phyloP scores from a whole-genome alignment of 2,113 vertebrate species.

The Xenopus tropicalis region DNA sequence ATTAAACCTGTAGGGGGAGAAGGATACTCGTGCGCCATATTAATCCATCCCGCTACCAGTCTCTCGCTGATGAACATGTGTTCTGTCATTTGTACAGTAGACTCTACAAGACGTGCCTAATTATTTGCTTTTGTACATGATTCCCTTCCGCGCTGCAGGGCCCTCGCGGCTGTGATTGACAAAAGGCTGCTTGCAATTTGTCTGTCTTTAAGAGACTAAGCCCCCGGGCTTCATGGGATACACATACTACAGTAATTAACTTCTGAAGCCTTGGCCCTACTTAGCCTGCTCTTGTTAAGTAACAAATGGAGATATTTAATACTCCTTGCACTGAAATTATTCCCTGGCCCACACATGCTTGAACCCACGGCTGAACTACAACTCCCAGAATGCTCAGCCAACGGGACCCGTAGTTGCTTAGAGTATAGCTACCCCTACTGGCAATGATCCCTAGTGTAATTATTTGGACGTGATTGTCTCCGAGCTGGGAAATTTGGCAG shows the following conservation, averaged over 20 bases:
- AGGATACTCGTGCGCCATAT: neutral
- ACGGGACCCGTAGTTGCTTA: too few relatives aligned
- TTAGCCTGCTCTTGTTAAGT: neutral
- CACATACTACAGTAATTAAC: constrained; percentile 35
- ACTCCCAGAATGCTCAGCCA: neutral
- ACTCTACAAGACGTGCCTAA: constrained; percentile 27
- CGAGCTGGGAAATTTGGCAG: too few relatives aligned
- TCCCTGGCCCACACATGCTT: neutral
- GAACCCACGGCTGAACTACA: neutral
- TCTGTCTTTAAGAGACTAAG: constrained; percentile 23
- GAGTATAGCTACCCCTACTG: too few relatives aligned
- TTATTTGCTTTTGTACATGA: constrained; percentile 37
- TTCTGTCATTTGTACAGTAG: constrained; percentile 43
- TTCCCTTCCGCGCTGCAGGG: constrained; percentile 39
- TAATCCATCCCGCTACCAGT: constrained; percentile 26
- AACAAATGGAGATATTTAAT: neutral
- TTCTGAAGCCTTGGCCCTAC: neutral
- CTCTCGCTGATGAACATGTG: constrained; percentile 25
- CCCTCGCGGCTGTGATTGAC: constrained; percentile 20
- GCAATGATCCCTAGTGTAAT: too few relatives aligned
- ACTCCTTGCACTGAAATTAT: neutral
- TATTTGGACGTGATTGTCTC: too few relatives aligned
- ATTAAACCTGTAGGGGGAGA: constrained; percentile 15
- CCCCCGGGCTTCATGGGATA: constrained; percentile 34
- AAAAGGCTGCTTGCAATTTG: constrained; percentile 41